Base-by-base conservation (phyloP, 2,888 invertebrate genomes). In the Phragmatobia fuliginosa region DNA sequence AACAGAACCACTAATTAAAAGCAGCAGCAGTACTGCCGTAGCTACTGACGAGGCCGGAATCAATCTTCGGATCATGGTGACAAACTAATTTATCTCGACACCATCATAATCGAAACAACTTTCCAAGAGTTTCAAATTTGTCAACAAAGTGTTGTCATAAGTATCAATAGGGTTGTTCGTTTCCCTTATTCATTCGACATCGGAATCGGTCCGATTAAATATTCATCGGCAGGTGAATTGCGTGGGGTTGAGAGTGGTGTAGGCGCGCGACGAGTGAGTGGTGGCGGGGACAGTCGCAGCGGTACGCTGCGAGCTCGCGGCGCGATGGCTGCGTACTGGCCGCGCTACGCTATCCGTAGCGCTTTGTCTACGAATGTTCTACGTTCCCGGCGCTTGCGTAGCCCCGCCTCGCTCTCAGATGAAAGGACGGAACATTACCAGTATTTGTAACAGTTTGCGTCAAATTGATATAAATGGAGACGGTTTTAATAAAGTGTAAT, bases 381-480 rank as follows among this genome's bases (percentile, higher is more conserved):
- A 83, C 85, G 87, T 83, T 85, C 88, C 87, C 83, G 85, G 94
- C 94, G 94, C 94, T 91, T 92, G 95, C 95, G 94, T 95, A 92
- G 92, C 93, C 88, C 94, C 93, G 92, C 94, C 93, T 93, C 91
- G 90, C 89, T 86, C 87, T 91, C 91, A 87, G 90, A 92, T 92
- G 91, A 94, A 94, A 94, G 92, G 93, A 93, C 92, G 90, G 92
- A 92, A 94, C 94, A 94, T 94, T 94, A 91, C 94, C 94, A 94
- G 94, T 95, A 94, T 95, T 95, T 94, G 94, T 94, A 94, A 94
- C 94, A 94, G 94, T 94, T 95, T 94, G 94, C 94, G 93, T 94
- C 94, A 95, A 95, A 95, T 95, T 95, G 94, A 95, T 94, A 95
- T 95, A 94, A 95, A 94, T 95, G 94, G 94, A 94, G 94, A 94